Conservation (phyloP, 2,113 vertebrate species). For the Antechinus flavipes region DNA sequence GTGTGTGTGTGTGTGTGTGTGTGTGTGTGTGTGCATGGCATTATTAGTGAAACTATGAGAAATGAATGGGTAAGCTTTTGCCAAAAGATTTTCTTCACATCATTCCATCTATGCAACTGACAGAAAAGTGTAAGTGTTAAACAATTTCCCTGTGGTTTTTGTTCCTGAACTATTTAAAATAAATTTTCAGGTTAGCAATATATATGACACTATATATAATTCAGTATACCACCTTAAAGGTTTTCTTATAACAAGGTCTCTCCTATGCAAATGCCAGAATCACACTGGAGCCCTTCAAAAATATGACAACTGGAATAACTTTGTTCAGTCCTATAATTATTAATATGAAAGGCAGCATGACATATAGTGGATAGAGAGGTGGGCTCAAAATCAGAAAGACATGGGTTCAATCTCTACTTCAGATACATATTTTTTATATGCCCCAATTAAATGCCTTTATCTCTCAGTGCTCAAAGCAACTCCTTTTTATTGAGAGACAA, state of each 20-base stretch:
- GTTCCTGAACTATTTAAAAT: not conserved
- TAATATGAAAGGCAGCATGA: not conserved
- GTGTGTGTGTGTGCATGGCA: not conserved
- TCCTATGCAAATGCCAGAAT: not conserved
- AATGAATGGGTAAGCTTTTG: not conserved
- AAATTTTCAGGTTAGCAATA: not conserved
- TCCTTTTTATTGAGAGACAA: not conserved
- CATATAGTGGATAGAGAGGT: not conserved
- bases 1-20: too few species aligned
- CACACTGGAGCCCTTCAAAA: not conserved
- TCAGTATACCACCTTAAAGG: not conserved
- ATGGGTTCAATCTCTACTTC: not conserved
- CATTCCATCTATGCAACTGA: not conserved
- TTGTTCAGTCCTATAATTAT: not conserved
- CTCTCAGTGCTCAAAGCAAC: not conserved
- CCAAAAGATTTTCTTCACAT: not conserved
- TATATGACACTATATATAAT: not conserved
- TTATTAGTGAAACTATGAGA: not conserved
- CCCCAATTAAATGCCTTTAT: not conserved
- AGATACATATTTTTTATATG: not conserved
- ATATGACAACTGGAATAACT: not conserved
- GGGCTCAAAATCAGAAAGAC: not conserved
- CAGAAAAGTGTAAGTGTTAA: not conserved
- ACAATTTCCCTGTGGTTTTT: not conserved
- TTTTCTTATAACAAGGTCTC: not conserved